phyloP scores from a whole-genome alignment of 92 coral and sea anemone genomes.

The Siderastrea radians region DNA sequence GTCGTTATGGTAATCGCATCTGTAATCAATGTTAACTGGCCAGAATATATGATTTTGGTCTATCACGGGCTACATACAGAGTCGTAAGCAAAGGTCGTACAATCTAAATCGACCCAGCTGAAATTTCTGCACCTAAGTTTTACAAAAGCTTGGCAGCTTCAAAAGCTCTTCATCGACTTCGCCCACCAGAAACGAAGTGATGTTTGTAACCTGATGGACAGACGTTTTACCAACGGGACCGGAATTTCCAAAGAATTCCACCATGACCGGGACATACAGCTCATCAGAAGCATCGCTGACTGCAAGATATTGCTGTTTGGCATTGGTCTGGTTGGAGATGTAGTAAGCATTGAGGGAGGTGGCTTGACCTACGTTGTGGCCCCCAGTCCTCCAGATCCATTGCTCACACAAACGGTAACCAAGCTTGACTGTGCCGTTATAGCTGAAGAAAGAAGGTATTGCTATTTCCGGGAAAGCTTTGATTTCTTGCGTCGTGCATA shows the following conservation, averaged over 20 bases:
- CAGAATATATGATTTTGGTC: no score
- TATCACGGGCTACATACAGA: no score
- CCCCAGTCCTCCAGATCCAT: constrained; percentile 82
- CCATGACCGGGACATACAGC: constrained; percentile 2
- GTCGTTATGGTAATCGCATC: no score
- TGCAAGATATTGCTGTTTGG: neutral
- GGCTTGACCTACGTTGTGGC: constrained; percentile 40
- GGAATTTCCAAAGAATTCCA: neutral
- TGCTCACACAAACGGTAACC: constrained; percentile 63
- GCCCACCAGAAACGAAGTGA: constrained; percentile 3
- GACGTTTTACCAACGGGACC: constrained; percentile 12
- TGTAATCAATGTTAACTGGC: no score
- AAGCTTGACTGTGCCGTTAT: constrained; percentile 50
- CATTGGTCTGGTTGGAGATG: constrained; percentile 27
- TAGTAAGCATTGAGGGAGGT: neutral
- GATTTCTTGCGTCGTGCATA: constrained; percentile 11
- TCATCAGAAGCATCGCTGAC: neutral
- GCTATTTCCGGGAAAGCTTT: constrained; percentile 24
- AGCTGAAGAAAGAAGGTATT: constrained; percentile 62
- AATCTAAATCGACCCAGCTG: neutral
- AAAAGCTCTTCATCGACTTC: constrained; percentile 23
- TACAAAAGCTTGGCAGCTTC: constrained; percentile 25
- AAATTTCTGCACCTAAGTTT: neutral
- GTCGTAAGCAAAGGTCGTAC: no score
- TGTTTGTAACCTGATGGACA: neutral